Evolutionary conservation across 2,113 vertebrate species (phyloP).

Genomic region (Bujurquina vittata): DNA sequence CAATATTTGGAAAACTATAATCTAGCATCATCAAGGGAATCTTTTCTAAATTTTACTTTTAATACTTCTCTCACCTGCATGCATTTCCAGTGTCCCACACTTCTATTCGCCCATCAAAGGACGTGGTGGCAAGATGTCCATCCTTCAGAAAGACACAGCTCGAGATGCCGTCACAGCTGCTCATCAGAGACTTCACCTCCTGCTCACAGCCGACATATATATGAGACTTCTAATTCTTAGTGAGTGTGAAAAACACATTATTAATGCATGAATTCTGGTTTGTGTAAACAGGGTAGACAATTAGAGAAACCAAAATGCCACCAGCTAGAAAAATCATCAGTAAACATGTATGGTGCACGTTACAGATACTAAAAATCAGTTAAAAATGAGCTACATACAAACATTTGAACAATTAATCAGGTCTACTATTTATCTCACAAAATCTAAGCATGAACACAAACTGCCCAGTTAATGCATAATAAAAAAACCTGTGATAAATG

Average conservation of each 20-base stretch:
- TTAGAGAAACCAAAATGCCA: neutral
- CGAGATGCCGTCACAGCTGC: conserved; percentile 85
- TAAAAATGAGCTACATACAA: neutral
- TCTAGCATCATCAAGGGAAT: neutral
- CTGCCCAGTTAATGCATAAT: neutral
- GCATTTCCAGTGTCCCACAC: conserved; percentile 83
- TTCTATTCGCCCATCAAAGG: conserved; percentile 85
- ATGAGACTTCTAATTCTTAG: neutral
- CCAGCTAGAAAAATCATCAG: neutral
- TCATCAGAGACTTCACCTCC: conserved; percentile 85
- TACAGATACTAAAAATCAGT: neutral
- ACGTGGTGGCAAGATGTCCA: conserved; percentile 78
- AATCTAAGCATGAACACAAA: neutral
- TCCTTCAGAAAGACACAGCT: conserved; percentile 82
- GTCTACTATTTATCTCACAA: neutral
- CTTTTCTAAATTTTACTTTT: neutral
- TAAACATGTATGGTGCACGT: fast-evolving
- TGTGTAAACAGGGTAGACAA: neutral
- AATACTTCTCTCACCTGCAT: conserved; percentile 77
- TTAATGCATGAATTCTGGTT: neutral
- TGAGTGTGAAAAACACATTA: neutral
- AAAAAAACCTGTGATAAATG: neutral
- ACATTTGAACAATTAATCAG: neutral
- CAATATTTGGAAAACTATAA: neutral
- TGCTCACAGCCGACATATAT: conserved; percentile 50